These are phyloP conservation scores for Petrocephalus zakoni DNA, from an alignment of 2,113 vertebrate genomes.

Conservation along the genomic window DNA sequence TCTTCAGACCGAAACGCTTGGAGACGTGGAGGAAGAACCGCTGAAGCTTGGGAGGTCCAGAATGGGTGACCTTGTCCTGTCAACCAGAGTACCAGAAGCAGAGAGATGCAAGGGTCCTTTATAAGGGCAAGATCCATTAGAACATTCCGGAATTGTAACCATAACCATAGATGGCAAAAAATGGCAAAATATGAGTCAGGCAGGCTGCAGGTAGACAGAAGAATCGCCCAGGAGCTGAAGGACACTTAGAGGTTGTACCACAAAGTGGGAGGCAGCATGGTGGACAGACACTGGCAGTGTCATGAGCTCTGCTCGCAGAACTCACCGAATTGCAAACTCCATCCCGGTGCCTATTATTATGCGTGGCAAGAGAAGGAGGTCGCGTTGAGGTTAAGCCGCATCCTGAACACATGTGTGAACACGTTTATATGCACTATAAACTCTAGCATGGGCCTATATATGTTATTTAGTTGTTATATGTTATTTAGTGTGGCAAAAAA, in stretches of 20 bases:
- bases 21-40: neutral
- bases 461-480: neutral
- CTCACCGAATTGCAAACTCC: neutral
- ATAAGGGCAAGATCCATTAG: neutral
- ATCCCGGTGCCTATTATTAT: neutral
- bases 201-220: neutral
- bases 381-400: neutral
- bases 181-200: neutral
- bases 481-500: neutral
- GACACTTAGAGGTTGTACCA: neutral
- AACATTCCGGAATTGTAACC: neutral
- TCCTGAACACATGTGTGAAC: neutral
- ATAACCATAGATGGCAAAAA: neutral
- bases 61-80: neutral
- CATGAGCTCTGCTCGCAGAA: neutral
- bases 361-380: neutral
- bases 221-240: neutral
- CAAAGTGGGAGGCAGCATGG: neutral
- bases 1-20: slow-evolving; percentile 38
- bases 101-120: neutral
- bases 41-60: neutral
- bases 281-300: neutral
- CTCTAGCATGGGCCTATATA: neutral
- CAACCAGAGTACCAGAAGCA: neutral
- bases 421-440: neutral